Evolutionary conservation across 1,140 invertebrate species (phyloP), one percentile per base, ranked within the genome.

Genomic region (Diorhabda carinulata): DNA sequence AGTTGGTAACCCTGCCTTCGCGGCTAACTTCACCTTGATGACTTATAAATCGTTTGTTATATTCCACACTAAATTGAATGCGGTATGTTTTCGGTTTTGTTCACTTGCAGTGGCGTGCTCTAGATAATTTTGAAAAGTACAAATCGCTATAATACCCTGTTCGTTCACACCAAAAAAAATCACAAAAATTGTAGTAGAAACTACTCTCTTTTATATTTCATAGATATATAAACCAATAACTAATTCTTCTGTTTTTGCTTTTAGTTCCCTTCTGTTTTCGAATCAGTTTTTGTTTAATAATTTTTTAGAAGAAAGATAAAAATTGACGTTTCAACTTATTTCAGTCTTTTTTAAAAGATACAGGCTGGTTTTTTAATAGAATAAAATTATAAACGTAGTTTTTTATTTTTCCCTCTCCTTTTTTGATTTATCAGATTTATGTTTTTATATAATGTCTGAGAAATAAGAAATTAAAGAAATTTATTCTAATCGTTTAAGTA

Each of bases 1-100:
- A 71, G 66, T 69, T 73, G 72, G 72, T 66, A 64, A 69, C 64
- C 69, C 67, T 64, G 66, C 44, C 43, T n/a, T 52, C 47, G 47
- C 47, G 6, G 6, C 47, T 52, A 52, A 52, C 47, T 59, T 25
- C 10, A 45, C 56, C 25, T 67, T 56, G 65, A 67, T 67, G 57
- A 60, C 65, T 67, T 67, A 67, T 67, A 67, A 67, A 67, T 67
- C 65, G 57, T 67, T 60, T 44, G 57, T 59, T 67, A 60, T 67
- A 67, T 67, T 67, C 65, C 65, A 67, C 65, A 47, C 57, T 45
- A 56, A 67, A 67, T 67, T 67, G 57, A 60, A 67, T 8, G 57
- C 57, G 41, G 65, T 56, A 40, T 64, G 45, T 64, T 56, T 25
- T 44, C 47, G 40, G 10, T 47, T 64, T 41, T 25, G 40, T 41